Conservation (phyloP, 2,113 vertebrate species). For the Notarius quadriscutis region DNA sequence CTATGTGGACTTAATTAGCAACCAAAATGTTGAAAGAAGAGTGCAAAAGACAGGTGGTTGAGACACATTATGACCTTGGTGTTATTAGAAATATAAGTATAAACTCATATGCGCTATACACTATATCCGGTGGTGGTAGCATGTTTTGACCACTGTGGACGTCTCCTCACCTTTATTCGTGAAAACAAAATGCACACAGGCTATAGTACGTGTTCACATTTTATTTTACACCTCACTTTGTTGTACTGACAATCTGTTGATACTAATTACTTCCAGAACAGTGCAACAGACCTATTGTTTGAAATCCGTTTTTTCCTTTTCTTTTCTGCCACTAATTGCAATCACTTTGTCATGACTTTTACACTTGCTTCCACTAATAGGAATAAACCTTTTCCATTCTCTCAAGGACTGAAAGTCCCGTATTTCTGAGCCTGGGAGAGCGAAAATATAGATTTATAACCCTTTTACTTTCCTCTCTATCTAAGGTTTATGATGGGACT, state of each 20-base stretch:
- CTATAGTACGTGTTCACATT: not conserved
- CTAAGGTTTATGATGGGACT: slow-evolving; percentile 32
- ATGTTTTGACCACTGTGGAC: not conserved
- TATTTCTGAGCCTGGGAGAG: not conserved
- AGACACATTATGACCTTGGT: not conserved
- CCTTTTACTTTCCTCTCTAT: slow-evolving; percentile 27
- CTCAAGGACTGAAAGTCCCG: not conserved
- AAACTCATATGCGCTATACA: not conserved
- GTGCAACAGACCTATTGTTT: not conserved
- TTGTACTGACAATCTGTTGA: not conserved
- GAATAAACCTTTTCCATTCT: not conserved
- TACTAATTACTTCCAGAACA: not conserved
- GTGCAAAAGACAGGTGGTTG: not conserved
- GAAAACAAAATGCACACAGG: not conserved
- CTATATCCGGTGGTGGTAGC: not conserved
- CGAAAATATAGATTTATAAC: slow-evolving; percentile 38
- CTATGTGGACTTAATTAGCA: not conserved
- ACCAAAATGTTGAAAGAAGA: not conserved
- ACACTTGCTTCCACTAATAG: not conserved
- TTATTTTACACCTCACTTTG: slow-evolving; percentile 1
- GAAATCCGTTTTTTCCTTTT: not conserved
- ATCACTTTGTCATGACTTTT: not conserved
- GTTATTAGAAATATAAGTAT: not conserved
- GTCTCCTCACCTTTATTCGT: not conserved
- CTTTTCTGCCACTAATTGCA: not conserved